A percentile compares a stretch with the other conserved stretches of the same genome.
These are phyloP conservation scores for Bagarius yarrelli DNA, from an alignment of 2,113 vertebrate genomes.

Conservation along the genomic window DNA sequence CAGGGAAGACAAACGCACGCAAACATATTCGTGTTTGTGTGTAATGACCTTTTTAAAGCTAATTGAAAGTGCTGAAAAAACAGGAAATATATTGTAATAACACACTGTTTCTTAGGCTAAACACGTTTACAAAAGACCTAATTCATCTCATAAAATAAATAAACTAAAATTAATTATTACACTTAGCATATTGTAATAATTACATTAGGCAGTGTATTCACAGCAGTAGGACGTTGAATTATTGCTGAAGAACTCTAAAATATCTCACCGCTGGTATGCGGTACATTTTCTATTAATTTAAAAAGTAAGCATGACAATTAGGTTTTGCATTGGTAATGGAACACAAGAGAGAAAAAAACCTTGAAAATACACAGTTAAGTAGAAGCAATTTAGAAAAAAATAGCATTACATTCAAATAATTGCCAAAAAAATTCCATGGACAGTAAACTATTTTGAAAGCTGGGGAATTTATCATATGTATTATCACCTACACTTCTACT, in stretches of 20 bases:
- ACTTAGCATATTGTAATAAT: slow-evolving; percentile 46
- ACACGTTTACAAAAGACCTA: slow-evolving; percentile 59
- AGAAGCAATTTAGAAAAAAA: slow-evolving; percentile 65
- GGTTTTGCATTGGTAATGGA: slow-evolving; percentile 39
- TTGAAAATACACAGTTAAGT: slow-evolving; percentile 64
- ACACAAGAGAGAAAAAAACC: background rate
- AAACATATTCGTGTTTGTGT: slow-evolving; percentile 39
- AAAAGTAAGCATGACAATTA: slow-evolving; percentile 58
- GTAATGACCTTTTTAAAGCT: slow-evolving; percentile 71
- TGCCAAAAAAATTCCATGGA: background rate
- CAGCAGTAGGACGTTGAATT: slow-evolving; percentile 34
- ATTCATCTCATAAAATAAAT: slow-evolving; percentile 55
- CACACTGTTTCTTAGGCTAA: slow-evolving; percentile 63
- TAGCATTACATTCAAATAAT: slow-evolving; percentile 29
- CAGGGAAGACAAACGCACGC: slow-evolving; percentile 26
- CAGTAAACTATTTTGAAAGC: slow-evolving; percentile 18
- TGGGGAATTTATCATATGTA: background rate
- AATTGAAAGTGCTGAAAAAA: slow-evolving; percentile 70
- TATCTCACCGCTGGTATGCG: slow-evolving; percentile 49
- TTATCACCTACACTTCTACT: background rate
- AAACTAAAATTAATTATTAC: slow-evolving; percentile 59
- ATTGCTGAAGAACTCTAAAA: slow-evolving; percentile 61
- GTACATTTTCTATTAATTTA: slow-evolving; percentile 61
- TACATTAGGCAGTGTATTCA: slow-evolving; percentile 62
- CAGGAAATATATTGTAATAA: slow-evolving; percentile 66